Percentiles rank a stretch among this genome's conserved stretches.
Evolutionary conservation across 2,797 vertebrate genomes (phyloP).

Genomic region (Myotis daubentonii): DNA sequence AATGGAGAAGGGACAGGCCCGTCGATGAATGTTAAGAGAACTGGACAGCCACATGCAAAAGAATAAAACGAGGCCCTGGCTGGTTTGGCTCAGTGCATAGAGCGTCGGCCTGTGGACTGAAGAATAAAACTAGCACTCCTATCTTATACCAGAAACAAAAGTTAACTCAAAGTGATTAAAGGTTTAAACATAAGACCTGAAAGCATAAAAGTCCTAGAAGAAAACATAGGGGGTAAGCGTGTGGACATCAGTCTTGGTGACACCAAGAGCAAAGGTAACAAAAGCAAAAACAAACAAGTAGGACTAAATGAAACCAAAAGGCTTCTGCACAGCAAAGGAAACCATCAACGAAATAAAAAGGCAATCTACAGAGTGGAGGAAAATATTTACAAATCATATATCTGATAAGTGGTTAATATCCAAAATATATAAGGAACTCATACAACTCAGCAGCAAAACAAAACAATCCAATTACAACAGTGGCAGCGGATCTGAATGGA

Average conservation of each 20-base stretch:
- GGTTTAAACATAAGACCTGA: background rate
- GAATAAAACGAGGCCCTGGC: background rate
- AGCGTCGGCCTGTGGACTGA: too few relatives aligned
- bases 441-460: background rate
- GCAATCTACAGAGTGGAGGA: background rate
- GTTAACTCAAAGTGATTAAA: background rate
- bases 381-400: background rate
- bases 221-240: background rate
- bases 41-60: background rate
- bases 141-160: background rate
- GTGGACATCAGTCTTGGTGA: background rate
- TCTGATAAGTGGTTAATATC: background rate
- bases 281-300: background rate
- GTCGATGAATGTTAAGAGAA: background rate
- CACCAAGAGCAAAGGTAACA: background rate
- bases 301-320: background rate
- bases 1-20: background rate
- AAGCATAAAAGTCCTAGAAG: background rate
- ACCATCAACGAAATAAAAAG: background rate
- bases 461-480: background rate
- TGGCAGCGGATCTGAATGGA: background rate
- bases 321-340: background rate
- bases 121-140: background rate
- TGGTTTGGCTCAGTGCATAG: too few relatives aligned
- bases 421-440: background rate